Base-by-base conservation (phyloP, 1,140 invertebrate species). In the Grapholita molesta region DNA sequence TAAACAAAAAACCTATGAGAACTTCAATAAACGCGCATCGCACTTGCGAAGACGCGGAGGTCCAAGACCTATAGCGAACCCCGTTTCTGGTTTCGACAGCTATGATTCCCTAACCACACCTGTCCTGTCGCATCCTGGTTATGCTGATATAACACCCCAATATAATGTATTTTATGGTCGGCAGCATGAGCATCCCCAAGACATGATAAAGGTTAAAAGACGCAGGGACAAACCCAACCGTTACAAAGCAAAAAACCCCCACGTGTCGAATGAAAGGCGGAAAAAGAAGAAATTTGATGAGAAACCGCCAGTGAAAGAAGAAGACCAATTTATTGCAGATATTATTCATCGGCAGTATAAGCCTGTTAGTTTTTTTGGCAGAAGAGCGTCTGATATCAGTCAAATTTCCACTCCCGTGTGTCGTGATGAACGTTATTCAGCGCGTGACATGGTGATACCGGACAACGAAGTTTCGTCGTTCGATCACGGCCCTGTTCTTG, bases 401-500 rank as follows among this genome's bases (percentile, higher is more conserved):
- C 85, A 89, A 69, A 78, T 91, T 70, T 89, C 89, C 4, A 85
- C 82, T 4, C 89, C 89, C 3, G 72, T 89, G 25, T 91, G 89
- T 66, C 83, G 86, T 7, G 89, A 91, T 53, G 82, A 84, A 71
- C 85, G 88, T 53, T 84, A 74, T 73, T 66, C 69, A 0, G 55
- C 77, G 7, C 72, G 64, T 3, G 74, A 83, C 53, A 73, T 85
- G 12, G 70, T 85, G 33, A 67, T 72, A 53, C 77, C 83, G 61
- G 77, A 68, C 1, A 74, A 72, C 38, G 80, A 89, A 12, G 67
- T 89, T 55, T 90, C 87, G 70, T 90, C 86, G 21, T 89, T 85
- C 74, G 85, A 81, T 35, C 79, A 78, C 53, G 73, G 81, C 25
- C 70, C 70, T 11, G 15, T 25, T 30, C 2, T 8, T n/a, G 25